Evolutionary conservation across 2,888 invertebrate species (phyloP).

Genomic region (Cerastis rubricosa): DNA sequence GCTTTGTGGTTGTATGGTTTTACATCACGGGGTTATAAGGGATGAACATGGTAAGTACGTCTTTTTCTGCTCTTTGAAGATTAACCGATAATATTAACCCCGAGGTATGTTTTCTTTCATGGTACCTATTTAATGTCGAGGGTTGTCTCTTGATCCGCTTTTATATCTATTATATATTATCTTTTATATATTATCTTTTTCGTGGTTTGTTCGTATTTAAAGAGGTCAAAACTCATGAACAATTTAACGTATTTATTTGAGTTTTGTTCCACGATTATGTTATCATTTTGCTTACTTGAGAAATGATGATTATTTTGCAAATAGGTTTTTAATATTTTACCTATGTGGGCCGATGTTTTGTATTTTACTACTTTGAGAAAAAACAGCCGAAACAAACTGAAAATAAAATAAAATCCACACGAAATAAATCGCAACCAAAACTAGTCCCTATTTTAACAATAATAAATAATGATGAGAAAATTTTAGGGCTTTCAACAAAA

Average conservation of each 20-base stretch:
- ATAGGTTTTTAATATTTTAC: too few relatives aligned
- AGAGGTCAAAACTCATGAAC: neutral
- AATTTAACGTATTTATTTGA: neutral
- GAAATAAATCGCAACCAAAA: neutral
- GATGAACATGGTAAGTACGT: neutral
- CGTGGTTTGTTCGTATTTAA: neutral
- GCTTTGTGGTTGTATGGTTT: neutral
- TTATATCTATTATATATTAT: too few relatives aligned
- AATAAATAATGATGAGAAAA: neutral
- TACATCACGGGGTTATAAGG: neutral
- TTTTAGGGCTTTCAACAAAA: conserved; percentile 20
- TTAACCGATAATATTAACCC: neutral
- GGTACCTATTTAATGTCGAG: neutral
- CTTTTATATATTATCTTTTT: too few relatives aligned
- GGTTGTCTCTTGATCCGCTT: too few relatives aligned
- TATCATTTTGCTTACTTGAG: neutral
- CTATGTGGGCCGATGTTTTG: too few relatives aligned
- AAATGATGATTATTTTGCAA: too few relatives aligned
- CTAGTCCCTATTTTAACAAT: neutral
- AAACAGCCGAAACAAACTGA: too few relatives aligned
- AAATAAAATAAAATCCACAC: neutral
- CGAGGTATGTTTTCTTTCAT: neutral
- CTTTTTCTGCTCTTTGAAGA: neutral
- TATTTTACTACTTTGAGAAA: too few relatives aligned
- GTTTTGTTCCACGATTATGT: neutral